These are phyloP conservation scores for Stomorhina lunata DNA, from an alignment of 2,888 invertebrate genomes.

Conservation along the genomic window DNA sequence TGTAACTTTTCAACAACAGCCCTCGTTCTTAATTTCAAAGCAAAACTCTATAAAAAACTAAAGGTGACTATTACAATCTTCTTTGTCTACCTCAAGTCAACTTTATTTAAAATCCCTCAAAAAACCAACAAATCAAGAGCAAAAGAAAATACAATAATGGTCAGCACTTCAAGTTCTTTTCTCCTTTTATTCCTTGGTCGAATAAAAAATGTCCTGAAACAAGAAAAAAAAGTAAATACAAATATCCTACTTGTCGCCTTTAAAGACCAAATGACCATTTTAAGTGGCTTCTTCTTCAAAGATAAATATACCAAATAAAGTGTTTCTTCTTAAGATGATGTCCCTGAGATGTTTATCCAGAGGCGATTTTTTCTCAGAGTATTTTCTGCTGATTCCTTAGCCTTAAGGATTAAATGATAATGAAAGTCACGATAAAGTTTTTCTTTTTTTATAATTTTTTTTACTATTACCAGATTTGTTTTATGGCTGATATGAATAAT, in stretches of 20 bases:
- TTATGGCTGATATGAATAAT: conserved; percentile 32
- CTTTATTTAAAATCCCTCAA: conserved; percentile 12
- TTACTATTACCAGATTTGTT: background rate
- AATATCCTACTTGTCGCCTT: background rate
- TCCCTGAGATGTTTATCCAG: conserved; percentile 35
- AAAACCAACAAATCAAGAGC: background rate
- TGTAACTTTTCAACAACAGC: background rate
- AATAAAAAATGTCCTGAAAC: background rate
- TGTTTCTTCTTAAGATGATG: background rate
- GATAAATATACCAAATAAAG: background rate
- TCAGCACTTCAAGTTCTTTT: background rate
- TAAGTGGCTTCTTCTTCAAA: background rate
- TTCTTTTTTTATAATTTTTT: conserved; percentile 27
- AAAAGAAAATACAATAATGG: conserved; percentile 15
- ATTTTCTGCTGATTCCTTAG: background rate
- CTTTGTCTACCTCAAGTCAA: conserved; percentile 4
- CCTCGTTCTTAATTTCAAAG: background rate
- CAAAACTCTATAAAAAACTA: background rate
- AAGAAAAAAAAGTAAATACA: background rate
- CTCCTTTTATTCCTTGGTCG: background rate
- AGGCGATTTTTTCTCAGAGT: conserved; percentile 16
- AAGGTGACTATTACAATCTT: conserved; percentile 50
- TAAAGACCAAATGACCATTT: conserved; percentile 33
- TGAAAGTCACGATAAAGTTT: conserved; percentile 47
- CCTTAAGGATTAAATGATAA: conserved; percentile 35